Evolutionary conservation across 2,888 invertebrate species (phyloP).

Genomic region (Cheiracanthium punctorium): DNA sequence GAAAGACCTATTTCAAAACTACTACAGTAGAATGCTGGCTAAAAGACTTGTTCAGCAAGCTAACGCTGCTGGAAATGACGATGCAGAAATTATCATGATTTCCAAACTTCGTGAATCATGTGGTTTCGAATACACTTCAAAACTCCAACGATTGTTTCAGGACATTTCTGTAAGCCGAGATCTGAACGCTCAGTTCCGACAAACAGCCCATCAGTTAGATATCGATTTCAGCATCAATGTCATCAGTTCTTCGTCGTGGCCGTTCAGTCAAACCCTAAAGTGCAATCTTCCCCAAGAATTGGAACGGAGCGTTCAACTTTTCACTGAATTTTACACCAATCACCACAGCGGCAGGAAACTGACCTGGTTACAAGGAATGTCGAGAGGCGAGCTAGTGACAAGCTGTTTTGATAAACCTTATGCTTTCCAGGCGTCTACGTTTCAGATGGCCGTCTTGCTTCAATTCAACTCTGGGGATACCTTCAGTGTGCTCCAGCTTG

Average conservation of each 20-base stretch:
- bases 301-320: constrained; percentile 93
- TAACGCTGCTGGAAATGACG: constrained; percentile 80
- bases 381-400: constrained; percentile 95
- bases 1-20: constrained; percentile 99
- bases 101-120: constrained; percentile 98
- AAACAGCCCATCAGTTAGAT: constrained; percentile 73
- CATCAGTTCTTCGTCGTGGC: constrained; percentile 52
- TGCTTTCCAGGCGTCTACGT: constrained; percentile 91
- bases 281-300: constrained; percentile 80
- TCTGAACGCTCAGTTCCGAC: constrained; percentile 93
- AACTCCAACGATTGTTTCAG: constrained; percentile 98
- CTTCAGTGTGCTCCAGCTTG: constrained; percentile 90
- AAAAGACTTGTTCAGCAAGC: constrained; percentile 90
- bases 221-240: constrained; percentile 65
- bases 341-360: constrained; percentile 97
- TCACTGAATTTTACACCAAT: constrained; percentile 95
- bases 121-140: constrained; percentile 99
- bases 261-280: constrained; percentile 45
- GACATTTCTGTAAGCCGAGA: constrained; percentile 97
- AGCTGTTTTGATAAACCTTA: constrained; percentile 89
- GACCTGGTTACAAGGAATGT: constrained; percentile 98
- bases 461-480: constrained; percentile 93
- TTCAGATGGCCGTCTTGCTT: constrained; percentile 97
- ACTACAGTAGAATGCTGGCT: constrained; percentile 99
- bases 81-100: constrained; percentile 99